Evolutionary conservation across 2,888 invertebrate genomes (phyloP), one percentile per base, ranked within the genome.

Genomic region (Girardia tigrina): DNA sequence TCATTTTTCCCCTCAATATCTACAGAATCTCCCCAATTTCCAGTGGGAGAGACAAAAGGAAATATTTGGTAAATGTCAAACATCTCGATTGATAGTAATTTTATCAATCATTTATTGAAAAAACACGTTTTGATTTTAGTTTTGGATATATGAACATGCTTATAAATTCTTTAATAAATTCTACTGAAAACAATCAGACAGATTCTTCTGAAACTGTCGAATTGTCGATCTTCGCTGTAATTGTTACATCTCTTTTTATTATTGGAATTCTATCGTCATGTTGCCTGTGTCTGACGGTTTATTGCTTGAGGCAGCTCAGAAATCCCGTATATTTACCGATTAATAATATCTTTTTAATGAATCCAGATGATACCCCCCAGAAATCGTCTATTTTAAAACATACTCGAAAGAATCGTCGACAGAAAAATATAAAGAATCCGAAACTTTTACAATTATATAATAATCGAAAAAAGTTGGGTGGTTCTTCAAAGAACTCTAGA

Each of bases 311-410:
- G n/a, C 56, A 56, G 23, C 56, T 56, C n/a, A 4, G 56, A 12
- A 56, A 56, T 56, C 56, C 56, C 4, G 56, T 56, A 6, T 56
- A 56, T 56, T 56, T 56, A 56, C 56, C 56, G 8, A 56, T 56
- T 8, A 56, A n/a, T 20, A 56, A 56, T 56, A 56, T 56, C n/a
- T 56, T 56, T n/a, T n/a, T 20, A 56, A 56, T 56, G 2, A 56
- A 56, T 56, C 56, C n/a, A 56, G 56, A 56, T 6, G 56, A 56
- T 6, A 16, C 23, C n/a, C n/a, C 4, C 23, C 56, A n/a, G n/a
- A 56, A 56, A 56, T 56, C 56, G 6, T 56, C 56, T 2, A 6
- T 56, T 6, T 56, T 56, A 16, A 56, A 56, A 56, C 56, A 56
- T 23, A 56, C n/a, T n/a, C 4, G 56, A 56, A 56, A 56, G n/a